phyloP scores from a whole-genome alignment of 1,140 invertebrate species.

The Dufourea novaeangliae region DNA sequence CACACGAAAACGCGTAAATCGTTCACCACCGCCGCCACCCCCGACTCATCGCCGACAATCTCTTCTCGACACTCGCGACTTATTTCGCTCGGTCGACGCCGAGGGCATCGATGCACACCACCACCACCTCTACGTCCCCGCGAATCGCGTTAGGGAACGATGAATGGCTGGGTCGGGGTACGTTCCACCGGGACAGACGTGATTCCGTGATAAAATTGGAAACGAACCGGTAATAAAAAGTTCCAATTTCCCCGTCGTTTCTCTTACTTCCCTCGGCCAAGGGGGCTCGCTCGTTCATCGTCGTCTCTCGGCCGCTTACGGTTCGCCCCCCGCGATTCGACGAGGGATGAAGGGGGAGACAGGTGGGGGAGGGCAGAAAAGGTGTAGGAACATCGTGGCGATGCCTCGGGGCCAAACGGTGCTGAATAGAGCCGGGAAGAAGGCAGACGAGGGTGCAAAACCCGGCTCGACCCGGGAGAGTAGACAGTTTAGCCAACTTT shows the following conservation, averaged over 20 bases:
- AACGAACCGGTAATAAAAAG: constrained; percentile 69
- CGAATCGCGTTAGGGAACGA: constrained; percentile 49
- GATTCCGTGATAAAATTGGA: constrained; percentile 68
- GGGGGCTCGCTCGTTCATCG: neutral
- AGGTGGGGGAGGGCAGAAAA: constrained; percentile 7
- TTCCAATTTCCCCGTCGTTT: constrained; percentile 66
- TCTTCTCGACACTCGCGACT: constrained; percentile 27
- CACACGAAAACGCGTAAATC: too few relatives aligned
- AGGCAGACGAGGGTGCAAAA: constrained; percentile 60
- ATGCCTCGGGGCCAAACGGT: constrained; percentile 57
- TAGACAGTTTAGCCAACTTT: constrained; percentile 78
- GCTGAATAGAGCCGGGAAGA: constrained; percentile 56
- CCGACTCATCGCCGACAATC: constrained; percentile 14
- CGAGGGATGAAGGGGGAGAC: constrained; percentile 2
- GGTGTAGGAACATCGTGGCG: constrained; percentile 47
- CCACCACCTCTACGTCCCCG: constrained; percentile 14
- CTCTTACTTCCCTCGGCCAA: constrained; percentile 6
- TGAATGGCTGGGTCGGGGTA: constrained; percentile 33
- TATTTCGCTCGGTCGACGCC: constrained; percentile 30
- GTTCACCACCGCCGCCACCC: neutral
- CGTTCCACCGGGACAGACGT: neutral
- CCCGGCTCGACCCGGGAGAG: constrained; percentile 49
- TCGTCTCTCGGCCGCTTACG: constrained; percentile 10
- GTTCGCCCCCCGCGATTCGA: neutral
- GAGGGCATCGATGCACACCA: constrained; percentile 15